phyloP scores from a whole-genome alignment of 2,888 invertebrate species.

The Lasius fuliginosus region DNA sequence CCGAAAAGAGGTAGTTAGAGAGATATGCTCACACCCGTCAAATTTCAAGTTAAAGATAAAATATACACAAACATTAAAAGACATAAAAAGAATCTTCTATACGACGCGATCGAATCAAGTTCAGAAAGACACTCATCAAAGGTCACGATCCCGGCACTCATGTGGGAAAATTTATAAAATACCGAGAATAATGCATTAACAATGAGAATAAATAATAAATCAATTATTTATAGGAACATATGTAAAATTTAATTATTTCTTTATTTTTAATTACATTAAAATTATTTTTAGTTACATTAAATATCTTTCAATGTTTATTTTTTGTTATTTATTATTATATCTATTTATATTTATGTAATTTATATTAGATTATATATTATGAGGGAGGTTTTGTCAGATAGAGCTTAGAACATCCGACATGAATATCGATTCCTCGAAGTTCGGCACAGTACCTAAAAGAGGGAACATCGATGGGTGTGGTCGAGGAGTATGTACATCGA shows the following conservation, averaged over 20 bases:
- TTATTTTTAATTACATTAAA: not conserved
- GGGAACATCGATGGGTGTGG: conserved; percentile 76
- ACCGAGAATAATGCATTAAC: not conserved
- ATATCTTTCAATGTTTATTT: not conserved
- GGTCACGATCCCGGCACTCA: too few relatives aligned
- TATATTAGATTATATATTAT: not conserved
- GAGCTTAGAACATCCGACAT: conserved; percentile 46
- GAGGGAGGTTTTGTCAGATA: not conserved
- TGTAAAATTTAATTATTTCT: not conserved
- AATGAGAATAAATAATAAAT: not conserved
- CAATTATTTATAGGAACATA: not conserved
- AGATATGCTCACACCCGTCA: not conserved
- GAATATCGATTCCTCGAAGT: conserved; percentile 75
- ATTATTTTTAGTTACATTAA: too few relatives aligned
- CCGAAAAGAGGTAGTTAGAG: not conserved
- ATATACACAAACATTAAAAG: not conserved
- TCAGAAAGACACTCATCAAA: too few relatives aligned
- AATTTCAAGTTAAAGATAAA: not conserved
- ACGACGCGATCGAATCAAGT: too few relatives aligned
- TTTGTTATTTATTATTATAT: conserved; percentile 13
- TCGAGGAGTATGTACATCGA: conserved; percentile 76
- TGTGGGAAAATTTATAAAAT: not conserved
- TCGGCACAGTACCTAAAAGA: conserved; percentile 70
- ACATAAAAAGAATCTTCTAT: not conserved
- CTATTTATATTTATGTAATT: not conserved